A percentile compares a stretch with the other conserved stretches of the same genome.
Conservation (phyloP, 2,113 vertebrate genomes). For the Aplodontia rufa region DNA sequence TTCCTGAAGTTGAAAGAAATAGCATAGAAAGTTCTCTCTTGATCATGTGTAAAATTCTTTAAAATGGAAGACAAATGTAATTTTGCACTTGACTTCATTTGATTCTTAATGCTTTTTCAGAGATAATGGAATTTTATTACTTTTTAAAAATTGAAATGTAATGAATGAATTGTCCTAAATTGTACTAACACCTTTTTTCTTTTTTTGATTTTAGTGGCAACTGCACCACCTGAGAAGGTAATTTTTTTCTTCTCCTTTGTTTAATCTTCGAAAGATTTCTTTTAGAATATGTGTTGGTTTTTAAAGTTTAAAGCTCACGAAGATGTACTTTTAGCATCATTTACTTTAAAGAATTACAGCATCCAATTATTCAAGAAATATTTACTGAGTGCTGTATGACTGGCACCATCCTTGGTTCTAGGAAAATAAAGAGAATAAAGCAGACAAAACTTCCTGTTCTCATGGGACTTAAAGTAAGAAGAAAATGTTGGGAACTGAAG, state of each 20-base stretch:
- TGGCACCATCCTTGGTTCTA: background rate
- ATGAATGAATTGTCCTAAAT: background rate
- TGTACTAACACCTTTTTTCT: constrained; percentile 69
- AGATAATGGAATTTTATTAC: background rate
- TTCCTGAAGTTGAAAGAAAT: background rate
- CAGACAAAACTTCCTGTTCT: background rate
- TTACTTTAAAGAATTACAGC: background rate
- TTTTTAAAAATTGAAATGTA: constrained; percentile 29
- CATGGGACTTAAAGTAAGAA: background rate
- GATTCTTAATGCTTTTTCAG: background rate
- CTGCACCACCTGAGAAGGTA: constrained; percentile 91
- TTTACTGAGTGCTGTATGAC: background rate
- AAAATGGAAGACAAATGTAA: background rate
- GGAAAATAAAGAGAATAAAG: background rate
- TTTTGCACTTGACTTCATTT: constrained; percentile 13
- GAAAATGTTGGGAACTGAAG: background rate
- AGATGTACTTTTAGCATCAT: background rate
- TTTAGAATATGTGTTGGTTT: background rate
- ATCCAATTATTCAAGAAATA: constrained; percentile 5
- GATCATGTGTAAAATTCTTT: background rate
- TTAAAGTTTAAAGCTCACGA: background rate
- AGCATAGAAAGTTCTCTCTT: background rate
- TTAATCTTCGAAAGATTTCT: background rate
- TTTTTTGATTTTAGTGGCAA: constrained; percentile 89
- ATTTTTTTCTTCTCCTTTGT: constrained; percentile 66